phyloP scores from a whole-genome alignment of 2,797 vertebrate genomes.

The Chaetophractus vellerosus region DNA sequence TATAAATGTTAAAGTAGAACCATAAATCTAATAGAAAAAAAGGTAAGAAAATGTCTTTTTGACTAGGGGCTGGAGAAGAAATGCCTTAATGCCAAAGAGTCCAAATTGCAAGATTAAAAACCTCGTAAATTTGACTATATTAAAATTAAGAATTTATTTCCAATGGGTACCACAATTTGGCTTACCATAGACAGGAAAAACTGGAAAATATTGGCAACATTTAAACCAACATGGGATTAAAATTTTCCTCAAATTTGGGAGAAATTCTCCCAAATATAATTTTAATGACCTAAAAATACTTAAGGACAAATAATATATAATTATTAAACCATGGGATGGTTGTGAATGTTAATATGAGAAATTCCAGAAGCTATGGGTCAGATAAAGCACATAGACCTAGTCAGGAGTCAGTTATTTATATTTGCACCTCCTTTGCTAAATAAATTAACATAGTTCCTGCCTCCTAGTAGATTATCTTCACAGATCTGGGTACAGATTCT shows the following conservation, averaged over 20 bases:
- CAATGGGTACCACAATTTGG: neutral
- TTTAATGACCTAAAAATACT: neutral
- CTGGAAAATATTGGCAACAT: neutral
- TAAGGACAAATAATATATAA: neutral
- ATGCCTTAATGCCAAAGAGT: neutral
- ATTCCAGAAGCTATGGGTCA: neutral
- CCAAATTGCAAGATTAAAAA: neutral
- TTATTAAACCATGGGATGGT: neutral
- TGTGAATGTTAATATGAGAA: neutral
- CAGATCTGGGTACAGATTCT: neutral
- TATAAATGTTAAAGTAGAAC: neutral
- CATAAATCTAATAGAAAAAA: neutral
- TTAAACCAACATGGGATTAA: neutral
- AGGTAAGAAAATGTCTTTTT: neutral
- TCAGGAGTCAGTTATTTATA: neutral
- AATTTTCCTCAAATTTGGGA: neutral
- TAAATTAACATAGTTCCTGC: neutral
- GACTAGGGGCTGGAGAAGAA: neutral
- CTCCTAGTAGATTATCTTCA: neutral
- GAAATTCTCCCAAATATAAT: neutral
- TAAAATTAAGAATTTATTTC: neutral
- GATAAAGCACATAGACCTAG: neutral
- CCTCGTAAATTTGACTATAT: neutral
- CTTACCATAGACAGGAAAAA: neutral
- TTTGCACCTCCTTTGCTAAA: neutral